Conservation (phyloP, 2,797 vertebrate genomes). For the Fistularia commersonii region DNA sequence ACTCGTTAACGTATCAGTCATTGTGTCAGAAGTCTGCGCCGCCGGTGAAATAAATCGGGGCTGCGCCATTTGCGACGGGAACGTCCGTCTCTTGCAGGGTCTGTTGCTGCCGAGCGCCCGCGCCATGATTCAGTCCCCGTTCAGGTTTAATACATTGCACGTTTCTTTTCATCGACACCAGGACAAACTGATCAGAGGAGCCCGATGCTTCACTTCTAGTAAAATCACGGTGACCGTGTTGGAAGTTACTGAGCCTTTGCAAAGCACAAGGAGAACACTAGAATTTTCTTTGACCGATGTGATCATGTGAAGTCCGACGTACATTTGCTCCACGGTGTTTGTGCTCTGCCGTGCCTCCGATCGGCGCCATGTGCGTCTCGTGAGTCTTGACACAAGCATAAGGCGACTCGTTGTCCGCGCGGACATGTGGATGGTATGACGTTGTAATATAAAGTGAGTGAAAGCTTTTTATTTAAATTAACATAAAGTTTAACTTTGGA, state of each 20-base stretch:
- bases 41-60: too few species aligned
- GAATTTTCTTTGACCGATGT: slow-evolving; percentile 34
- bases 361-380: slow-evolving; percentile 55
- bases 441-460: slow-evolving; percentile 65
- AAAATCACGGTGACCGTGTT: slow-evolving; percentile 15
- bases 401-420: slow-evolving; percentile 46
- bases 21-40: neutral
- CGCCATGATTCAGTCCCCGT: too few species aligned
- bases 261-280: slow-evolving; percentile 53
- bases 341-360: slow-evolving; percentile 54
- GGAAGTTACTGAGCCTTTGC: slow-evolving; percentile 46
- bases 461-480: slow-evolving; percentile 67
- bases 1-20: slow-evolving; percentile 6
- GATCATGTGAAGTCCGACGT: slow-evolving; percentile 48
- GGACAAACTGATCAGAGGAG: too few species aligned
- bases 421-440: slow-evolving; percentile 52
- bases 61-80: too few species aligned
- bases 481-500: slow-evolving; percentile 75
- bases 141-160: too few species aligned
- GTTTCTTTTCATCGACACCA: too few species aligned
- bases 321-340: slow-evolving; percentile 46
- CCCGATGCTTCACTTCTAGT: slow-evolving; percentile 2
- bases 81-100: too few species aligned
- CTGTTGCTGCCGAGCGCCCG: too few species aligned
- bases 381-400: slow-evolving; percentile 35